These are phyloP conservation scores for Platysternon megacephalum DNA, from an alignment of 2,113 vertebrate species.

Conservation along the genomic window DNA sequence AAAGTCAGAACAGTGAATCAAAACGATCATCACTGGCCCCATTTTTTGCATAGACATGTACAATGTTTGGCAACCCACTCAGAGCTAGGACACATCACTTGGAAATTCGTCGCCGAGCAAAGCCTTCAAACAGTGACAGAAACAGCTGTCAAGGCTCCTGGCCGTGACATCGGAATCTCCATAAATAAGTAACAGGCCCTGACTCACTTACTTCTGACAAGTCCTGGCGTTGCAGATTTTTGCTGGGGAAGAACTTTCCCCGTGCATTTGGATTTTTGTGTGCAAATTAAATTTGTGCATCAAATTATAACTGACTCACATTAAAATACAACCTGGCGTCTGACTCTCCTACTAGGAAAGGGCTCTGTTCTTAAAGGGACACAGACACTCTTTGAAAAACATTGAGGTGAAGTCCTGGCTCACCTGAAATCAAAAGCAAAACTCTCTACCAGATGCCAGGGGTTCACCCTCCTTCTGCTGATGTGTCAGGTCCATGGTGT, in stretches of 20 bases:
- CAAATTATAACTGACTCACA: conserved; percentile 30
- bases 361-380: conserved; percentile 12
- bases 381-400: conserved; percentile 29
- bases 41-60: not conserved
- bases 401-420: not conserved
- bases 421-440: not conserved
- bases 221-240: not conserved
- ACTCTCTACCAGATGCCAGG: not conserved
- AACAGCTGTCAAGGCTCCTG: not conserved
- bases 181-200: not conserved
- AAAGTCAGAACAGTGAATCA: rapidly evolving
- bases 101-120: not conserved
- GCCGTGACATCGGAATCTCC: not conserved
- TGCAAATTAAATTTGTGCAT: conserved; percentile 29
- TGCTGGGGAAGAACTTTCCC: conserved; percentile 14
- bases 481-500: too few species aligned
- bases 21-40: not conserved
- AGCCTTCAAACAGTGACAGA: not conserved
- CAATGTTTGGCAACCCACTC: not conserved
- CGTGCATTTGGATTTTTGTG: conserved; percentile 16
- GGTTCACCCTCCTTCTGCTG: too few species aligned
- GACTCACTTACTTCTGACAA: not conserved
- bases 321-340: conserved; percentile 45
- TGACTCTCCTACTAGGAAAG: conserved; percentile 34
- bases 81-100: not conserved